Conservation (phyloP, 2,888 invertebrate genomes). For the Yponomeuta malinellus region DNA sequence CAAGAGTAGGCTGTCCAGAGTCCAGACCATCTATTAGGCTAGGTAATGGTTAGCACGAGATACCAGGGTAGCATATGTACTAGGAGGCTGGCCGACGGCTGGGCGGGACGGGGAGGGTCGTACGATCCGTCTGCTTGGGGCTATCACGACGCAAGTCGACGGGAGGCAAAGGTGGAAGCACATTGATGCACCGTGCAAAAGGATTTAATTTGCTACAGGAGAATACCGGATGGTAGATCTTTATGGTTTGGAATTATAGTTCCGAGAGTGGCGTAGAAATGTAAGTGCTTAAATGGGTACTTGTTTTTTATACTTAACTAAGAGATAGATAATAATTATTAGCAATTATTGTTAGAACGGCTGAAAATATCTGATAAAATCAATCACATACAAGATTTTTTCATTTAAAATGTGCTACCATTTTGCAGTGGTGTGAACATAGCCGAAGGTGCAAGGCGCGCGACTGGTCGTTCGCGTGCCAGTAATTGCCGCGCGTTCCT, state of each 20-base stretch:
- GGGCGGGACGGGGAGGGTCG: conserved; percentile 28
- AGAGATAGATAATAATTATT: background rate
- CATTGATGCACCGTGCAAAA: conserved; percentile 18
- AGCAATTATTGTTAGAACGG: background rate
- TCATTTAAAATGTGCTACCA: background rate
- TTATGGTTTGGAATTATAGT: conserved; percentile 6
- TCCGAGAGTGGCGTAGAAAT: background rate
- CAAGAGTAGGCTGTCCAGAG: background rate
- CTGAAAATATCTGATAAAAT: no score
- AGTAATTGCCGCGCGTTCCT: conserved; percentile 69
- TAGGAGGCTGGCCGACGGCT: conserved; percentile 28
- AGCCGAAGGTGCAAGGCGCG: conserved; percentile 49
- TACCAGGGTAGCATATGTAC: conserved; percentile 25
- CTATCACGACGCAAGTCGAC: conserved; percentile 52
- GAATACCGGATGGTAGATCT: background rate
- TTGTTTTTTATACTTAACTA: background rate
- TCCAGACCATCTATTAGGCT: conserved; percentile 7
- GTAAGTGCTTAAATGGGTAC: background rate
- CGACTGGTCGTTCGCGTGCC: conserved; percentile 72
- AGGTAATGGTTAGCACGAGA: conserved; percentile 10
- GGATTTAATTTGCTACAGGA: conserved; percentile 1
- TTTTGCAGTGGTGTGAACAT: conserved; percentile 41
- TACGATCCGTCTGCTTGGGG: conserved; percentile 61
- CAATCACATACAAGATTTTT: background rate
- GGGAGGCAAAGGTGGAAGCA: conserved; percentile 30